A percentile compares a stretch with the other conserved stretches of the same genome.
Conservation (phyloP, 2,797 vertebrate genomes). For the Ambastaia sidthimunki region DNA sequence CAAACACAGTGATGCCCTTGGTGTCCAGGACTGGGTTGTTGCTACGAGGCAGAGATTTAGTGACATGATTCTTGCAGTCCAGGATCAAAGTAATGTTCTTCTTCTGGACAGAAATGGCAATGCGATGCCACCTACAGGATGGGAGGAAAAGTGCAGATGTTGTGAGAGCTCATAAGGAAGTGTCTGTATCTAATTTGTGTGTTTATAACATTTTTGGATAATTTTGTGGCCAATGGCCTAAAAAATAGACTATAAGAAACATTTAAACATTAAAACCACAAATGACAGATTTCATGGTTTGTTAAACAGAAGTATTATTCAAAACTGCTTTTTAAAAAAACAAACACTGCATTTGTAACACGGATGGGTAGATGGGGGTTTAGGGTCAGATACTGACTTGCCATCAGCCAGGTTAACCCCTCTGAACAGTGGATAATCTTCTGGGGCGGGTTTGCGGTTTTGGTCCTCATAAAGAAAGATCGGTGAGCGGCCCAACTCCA, state of each 20-base stretch:
- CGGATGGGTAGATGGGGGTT: too few species aligned
- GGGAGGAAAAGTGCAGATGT: conserved; percentile 46
- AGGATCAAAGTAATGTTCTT: conserved; percentile 88
- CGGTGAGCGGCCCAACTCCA: conserved; percentile 88
- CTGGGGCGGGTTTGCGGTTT: conserved; percentile 81
- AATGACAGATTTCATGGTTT: not conserved
- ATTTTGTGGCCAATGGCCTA: not conserved
- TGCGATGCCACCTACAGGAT: conserved; percentile 86
- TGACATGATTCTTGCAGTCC: conserved; percentile 89
- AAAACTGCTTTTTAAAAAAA: not conserved
- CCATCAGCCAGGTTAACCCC: conserved; percentile 88
- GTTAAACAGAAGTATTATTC: not conserved
- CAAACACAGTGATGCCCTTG: conserved; percentile 89
- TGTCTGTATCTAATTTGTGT: not conserved
- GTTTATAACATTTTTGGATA: not conserved
- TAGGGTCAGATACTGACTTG: conserved; percentile 81
- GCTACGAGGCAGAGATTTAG: conserved; percentile 79
- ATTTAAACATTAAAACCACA: not conserved
- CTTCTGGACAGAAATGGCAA: conserved; percentile 87
- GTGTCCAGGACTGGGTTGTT: conserved; percentile 83
- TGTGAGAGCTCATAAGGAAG: not conserved
- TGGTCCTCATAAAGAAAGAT: conserved; percentile 93
- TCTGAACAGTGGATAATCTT: conserved; percentile 87
- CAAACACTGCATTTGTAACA: not conserved
- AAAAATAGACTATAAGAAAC: not conserved